These are phyloP conservation scores for Sogatella furcifera DNA, from an alignment of 1,140 invertebrate species.

Conservation along the genomic window DNA sequence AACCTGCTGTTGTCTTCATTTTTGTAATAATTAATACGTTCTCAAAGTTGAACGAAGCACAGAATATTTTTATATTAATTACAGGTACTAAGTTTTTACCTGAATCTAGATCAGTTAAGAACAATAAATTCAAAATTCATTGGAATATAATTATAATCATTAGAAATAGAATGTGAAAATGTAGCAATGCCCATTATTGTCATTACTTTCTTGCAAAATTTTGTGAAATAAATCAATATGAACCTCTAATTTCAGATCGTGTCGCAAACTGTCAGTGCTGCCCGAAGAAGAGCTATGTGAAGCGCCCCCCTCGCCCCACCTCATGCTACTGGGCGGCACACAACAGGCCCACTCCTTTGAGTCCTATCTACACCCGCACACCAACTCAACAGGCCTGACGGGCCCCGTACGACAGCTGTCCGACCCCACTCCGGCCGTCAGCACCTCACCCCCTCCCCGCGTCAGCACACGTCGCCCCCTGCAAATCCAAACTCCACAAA, in stretches of 20 bases:
- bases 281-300: constrained; percentile 17
- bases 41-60: too few relatives aligned
- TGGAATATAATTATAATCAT: too few relatives aligned
- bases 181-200: too few relatives aligned
- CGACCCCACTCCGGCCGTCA: constrained; percentile 14
- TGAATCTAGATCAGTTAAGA: too few relatives aligned
- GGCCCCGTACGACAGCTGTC: constrained; percentile 15
- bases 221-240: too few relatives aligned
- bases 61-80: too few relatives aligned
- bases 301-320: constrained; percentile 9
- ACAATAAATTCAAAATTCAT: too few relatives aligned
- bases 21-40: too few relatives aligned
- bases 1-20: too few relatives aligned
- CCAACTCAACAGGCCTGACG: not conserved
- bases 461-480: constrained; percentile 14
- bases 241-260: constrained; percentile 13
- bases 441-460: not conserved
- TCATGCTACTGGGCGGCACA: not conserved
- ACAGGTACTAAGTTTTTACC: too few relatives aligned
- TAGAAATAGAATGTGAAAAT: too few relatives aligned
- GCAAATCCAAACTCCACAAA: constrained; percentile 3
- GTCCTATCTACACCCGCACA: constrained; percentile 15
- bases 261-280: constrained; percentile 19
- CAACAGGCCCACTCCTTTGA: constrained; percentile 22
- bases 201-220: too few relatives aligned